Evolutionary conservation across 2,888 invertebrate species (phyloP), one percentile per base, ranked within the genome.

Genomic region (Leptinotarsa peninsularis): DNA sequence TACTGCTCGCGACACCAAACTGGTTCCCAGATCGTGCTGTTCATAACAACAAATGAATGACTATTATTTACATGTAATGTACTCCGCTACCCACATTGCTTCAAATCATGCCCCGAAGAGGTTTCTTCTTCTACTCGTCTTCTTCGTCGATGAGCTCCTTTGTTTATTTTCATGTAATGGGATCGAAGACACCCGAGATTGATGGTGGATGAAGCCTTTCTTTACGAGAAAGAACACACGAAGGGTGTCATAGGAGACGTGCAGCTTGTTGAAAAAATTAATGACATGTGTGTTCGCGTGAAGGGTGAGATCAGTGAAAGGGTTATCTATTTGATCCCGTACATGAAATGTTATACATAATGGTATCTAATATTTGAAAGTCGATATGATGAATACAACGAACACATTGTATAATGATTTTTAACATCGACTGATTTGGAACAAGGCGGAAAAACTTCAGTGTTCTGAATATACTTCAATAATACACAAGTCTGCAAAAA

Each of bases 31-130:
- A 80, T 81, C 82, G 81, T 82, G 82, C 80, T 78, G 78, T 78
- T 80, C 81, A 82, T 82, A 81, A 81, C 80, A 82, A 81, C 79
- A 82, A 81, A 80, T 77, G 78, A 79, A 82, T 80, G 77, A 79
- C 79, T 81, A 82, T 81, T 80, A 82, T 82, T 80, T 79, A 78
- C 81, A 79, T 82, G 82, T 81, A 81, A 81, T 79, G 78, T 76
- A 78, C 74, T 78, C 78, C 76, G 75, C 81, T 80, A 79, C 80
- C 81, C 79, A 80, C 81, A 80, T 78, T 80, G 77, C 68, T 73
- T 77, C 73, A 33, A 67, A 75, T 73, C 68, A 71, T 68, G 76
- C 67, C 72, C 72, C 69, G 23, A 72, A 67, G 71, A 73, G 56
- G 70, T 73, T 70, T 74, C 66, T 43, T 33, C 33, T 50, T 60